These are phyloP conservation scores for Tragopan temminckii DNA, from an alignment of 2,797 vertebrate genomes.

Conservation along the genomic window DNA sequence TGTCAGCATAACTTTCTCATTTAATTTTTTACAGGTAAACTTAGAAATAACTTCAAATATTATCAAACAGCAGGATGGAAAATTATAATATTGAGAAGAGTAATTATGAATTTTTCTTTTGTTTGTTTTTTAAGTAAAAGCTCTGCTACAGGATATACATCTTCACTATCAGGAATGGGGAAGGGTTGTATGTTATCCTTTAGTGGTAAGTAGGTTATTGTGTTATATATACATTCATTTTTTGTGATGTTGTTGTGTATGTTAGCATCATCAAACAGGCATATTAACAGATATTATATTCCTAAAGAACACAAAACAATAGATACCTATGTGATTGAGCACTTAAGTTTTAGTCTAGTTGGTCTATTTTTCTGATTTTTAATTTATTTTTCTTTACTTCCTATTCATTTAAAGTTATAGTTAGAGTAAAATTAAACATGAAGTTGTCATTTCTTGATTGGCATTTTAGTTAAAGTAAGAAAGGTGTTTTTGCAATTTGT, in stretches of 20 bases:
- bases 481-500: not conserved
- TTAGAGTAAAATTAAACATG: not conserved
- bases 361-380: not conserved
- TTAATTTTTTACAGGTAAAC: not conserved
- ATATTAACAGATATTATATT: not conserved
- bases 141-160: conserved; percentile 68
- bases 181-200: conserved; percentile 81
- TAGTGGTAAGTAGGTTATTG: conserved; percentile 76
- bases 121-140: conserved; percentile 78
- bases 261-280: not conserved
- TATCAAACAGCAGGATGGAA: not conserved
- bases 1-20: not conserved
- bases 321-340: rapidly evolving
- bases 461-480: not conserved
- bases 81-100: not conserved
- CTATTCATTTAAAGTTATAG: not conserved
- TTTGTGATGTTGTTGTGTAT: not conserved
- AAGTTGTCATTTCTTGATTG: not conserved
- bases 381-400: not conserved
- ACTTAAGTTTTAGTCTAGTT: not conserved
- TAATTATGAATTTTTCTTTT: conserved; percentile 29
- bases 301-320: not conserved
- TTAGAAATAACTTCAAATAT: not conserved
- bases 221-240: not conserved
- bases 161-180: conserved; percentile 72